Evolutionary conservation across 2,113 vertebrate genomes (phyloP), one percentile per base, ranked within the genome.

Genomic region (Piprites chloris): DNA sequence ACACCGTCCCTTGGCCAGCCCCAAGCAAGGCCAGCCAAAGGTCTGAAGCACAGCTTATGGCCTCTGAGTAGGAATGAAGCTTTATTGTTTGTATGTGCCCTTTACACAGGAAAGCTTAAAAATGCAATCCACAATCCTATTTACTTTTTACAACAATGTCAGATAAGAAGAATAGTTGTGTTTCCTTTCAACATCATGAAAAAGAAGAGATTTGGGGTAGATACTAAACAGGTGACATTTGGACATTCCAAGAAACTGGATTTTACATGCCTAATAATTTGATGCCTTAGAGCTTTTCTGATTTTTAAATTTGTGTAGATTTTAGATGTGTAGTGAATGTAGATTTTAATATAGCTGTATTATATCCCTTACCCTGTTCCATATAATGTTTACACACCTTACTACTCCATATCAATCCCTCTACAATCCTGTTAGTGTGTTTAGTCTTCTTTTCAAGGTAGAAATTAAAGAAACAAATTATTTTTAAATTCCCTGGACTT

Each of bases 41-140:
- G 32, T 12, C 3, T 24, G 17, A 67, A 59, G n/a, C 16, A 14
- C 62, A 72, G 28, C 59, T 83, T 19, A 4, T 1, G 11, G 46
- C 19, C 37, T 69, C 49, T 16, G 11, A 2, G 41, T 8, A 53
- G 19, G 55, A 55, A 13, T 3, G 9, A 52, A 66, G 9, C 27
- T 80, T 41, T 12, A 5, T n/a, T 0, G 0, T 74, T 58, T 12
- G 16, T 19, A 42, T 5, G 33, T 32, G 19, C 11, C 14, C 69
- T 77, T 84, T 11, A 62, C 41, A 32, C 13, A 32, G 9, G 1
- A 73, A 44, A 75, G n/a, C 10, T 47, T 53, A 33, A 91, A 76
- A 91, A 81, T 30, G 28, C 39, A 63, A 16, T 18, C 20, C 59
- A 74, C 1, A 2, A 14, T 55, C 9, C 23, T 61, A 6, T 35